These are phyloP conservation scores for Lasaia peninsularis DNA, from an alignment of 1,140 invertebrate genomes.

Conservation along the genomic window DNA sequence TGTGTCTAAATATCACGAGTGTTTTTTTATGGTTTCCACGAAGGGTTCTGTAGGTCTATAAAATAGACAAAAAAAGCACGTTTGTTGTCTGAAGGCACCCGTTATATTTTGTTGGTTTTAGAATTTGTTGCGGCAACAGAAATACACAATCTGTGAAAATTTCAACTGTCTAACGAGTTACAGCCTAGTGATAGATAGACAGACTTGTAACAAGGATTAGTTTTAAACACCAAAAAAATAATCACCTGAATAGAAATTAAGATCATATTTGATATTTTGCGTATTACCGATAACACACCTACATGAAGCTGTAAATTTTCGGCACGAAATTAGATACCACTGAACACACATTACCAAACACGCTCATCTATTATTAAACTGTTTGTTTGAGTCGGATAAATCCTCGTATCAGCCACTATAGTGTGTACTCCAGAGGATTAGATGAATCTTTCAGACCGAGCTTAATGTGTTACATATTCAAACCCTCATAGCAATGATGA, in stretches of 20 bases:
- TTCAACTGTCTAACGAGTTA: no score
- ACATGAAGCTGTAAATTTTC: neutral
- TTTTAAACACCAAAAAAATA: neutral
- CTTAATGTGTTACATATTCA: slow-evolving; percentile 6
- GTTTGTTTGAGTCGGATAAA: slow-evolving; percentile 8
- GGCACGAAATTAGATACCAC: neutral
- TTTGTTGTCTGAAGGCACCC: no score
- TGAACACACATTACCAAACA: slow-evolving; percentile 1
- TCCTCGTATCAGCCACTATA: neutral
- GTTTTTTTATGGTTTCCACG: no score
- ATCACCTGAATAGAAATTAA: neutral
- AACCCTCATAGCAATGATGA: no score
- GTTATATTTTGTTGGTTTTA: no score
- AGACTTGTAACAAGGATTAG: no score
- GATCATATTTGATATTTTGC: neutral
- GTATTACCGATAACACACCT: neutral
- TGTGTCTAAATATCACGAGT: no score
- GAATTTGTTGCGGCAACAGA: no score
- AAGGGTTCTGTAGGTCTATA: no score
- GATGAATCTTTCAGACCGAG: neutral
- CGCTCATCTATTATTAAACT: neutral
- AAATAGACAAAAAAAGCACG: no score
- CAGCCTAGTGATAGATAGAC: no score
- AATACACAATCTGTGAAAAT: no score
- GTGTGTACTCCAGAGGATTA: neutral